Evolutionary conservation across 2,113 vertebrate species (phyloP), one percentile per base, ranked within the genome.

Genomic region (Porphyrio hochstetteri): DNA sequence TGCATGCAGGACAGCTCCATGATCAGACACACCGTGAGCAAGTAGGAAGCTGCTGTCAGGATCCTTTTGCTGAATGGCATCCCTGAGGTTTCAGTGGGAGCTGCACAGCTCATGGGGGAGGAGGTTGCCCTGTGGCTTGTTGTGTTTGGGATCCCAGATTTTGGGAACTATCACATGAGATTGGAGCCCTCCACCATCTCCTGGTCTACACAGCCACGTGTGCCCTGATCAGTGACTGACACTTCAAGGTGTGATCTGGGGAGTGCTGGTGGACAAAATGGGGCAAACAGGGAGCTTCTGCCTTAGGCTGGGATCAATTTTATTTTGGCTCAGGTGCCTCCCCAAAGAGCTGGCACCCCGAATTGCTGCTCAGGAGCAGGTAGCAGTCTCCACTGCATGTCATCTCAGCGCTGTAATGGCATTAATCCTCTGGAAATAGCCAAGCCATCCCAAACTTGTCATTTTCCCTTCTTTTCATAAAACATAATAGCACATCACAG

Each of bases 381-480:
- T 63, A 86, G 82, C 75, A 55, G 46, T 23, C 68, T 81, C 50
- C 65, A 12, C 17, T 29, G 61, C 53, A 1, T 46, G 75, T 42
- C 78, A 52, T 6, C 53, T 40, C 48, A 5, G 40, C 4, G 3
- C 40, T 3, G 3, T 19, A 80, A 91, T 2, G 68, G 78, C 59
- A 52, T 40, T 69, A 33, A 71, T 61, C n/a, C 70, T 91, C 63
- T 85, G 81, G 50, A 92, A 94, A 76, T 40, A 94, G 82, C 84
- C 1, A 1, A 44, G 55, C 5, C 6, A 3, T 65, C 79, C 87
- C 60, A 85, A 91, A 79, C 28, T 48, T 77, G 86, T 84, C 91
- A 80, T 93, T 93, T 88, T 25, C 70, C 55, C 8, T 90, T 65
- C 89, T 92, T 94, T 96, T 90, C 61, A 65, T 70, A 59, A 83